Percentiles rank a stretch among this genome's conserved stretches.
Conservation (phyloP, 1,140 invertebrate genomes). For the Drosophila pallidifrons region DNA sequence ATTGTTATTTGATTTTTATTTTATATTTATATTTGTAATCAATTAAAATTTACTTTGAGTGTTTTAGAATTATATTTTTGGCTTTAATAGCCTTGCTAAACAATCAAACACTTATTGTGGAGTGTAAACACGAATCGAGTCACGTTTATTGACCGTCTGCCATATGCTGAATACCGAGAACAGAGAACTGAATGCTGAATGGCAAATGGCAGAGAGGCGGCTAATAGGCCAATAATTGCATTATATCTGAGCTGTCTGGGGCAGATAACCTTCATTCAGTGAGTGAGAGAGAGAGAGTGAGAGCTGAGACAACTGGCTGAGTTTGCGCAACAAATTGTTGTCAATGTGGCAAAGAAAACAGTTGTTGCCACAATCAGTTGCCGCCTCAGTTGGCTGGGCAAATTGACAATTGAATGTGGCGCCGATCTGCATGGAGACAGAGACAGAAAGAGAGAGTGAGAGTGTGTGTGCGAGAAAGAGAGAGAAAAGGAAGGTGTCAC, state of each 20-base stretch:
- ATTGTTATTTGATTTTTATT: too few relatives aligned
- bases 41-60: too few relatives aligned
- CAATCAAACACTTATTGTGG: constrained; percentile 6
- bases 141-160: constrained; percentile 39
- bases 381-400: constrained; percentile 19
- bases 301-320: constrained; percentile 24
- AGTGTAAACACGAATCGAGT: constrained; percentile 22
- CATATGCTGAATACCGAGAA: constrained; percentile 18
- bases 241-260: constrained; percentile 16
- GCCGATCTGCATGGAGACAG: constrained; percentile 25
- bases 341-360: constrained; percentile 42
- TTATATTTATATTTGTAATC: too few relatives aligned
- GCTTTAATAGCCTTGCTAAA: background rate
- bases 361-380: constrained; percentile 38
- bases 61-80: background rate
- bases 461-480: too few relatives aligned
- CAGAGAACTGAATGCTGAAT: constrained; percentile 7
- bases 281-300: too few relatives aligned
- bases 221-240: constrained; percentile 51
- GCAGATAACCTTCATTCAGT: constrained; percentile 21
- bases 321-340: constrained; percentile 51
- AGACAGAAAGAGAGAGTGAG: background rate
- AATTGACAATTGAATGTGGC: constrained; percentile 44
- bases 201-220: constrained; percentile 3
- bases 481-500: constrained; percentile 20